Evolutionary conservation across 2,797 vertebrate genomes (phyloP).

Genomic region (Pangasius djambal): DNA sequence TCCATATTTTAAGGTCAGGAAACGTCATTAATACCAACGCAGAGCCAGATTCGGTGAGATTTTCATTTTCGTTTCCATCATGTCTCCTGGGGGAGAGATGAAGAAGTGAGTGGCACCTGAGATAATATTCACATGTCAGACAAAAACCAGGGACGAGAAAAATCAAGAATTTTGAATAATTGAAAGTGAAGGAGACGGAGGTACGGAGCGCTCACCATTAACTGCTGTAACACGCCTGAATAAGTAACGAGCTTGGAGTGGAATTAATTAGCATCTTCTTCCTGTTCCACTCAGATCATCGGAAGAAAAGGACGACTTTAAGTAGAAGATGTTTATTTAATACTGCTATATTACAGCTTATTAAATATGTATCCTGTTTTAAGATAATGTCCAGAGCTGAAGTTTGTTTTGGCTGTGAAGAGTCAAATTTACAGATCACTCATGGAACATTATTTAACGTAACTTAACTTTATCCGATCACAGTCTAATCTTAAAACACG

Average conservation of each 20-base stretch:
- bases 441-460: not conserved
- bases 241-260: slow-evolving; percentile 45
- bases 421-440: not conserved
- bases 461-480: not conserved
- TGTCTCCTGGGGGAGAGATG: slow-evolving; percentile 2
- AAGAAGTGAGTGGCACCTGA: slow-evolving; percentile 1
- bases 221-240: slow-evolving; percentile 46
- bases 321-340: slow-evolving; percentile 2
- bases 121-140: slow-evolving; percentile 28
- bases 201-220: slow-evolving; percentile 36
- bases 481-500: not conserved
- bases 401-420: not conserved
- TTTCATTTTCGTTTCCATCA: slow-evolving; percentile 40
- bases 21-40: slow-evolving; percentile 33
- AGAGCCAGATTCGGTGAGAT: slow-evolving; percentile 24
- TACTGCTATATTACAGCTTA: not conserved
- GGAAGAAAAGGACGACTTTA: slow-evolving; percentile 1
- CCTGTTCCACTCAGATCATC: slow-evolving; percentile 1
- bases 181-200: slow-evolving; percentile 41
- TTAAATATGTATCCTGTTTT: not conserved
- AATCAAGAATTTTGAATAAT: slow-evolving; percentile 52
- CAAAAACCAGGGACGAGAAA: slow-evolving; percentile 26
- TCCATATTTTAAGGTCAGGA: slow-evolving; percentile 11
- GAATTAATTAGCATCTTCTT: slow-evolving; percentile 45
- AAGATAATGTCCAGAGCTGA: not conserved